These are phyloP conservation scores for Pelagia noctiluca DNA, from an alignment of 30 jellyfish, hydroid and myxozoan species.

Conservation along the genomic window DNA sequence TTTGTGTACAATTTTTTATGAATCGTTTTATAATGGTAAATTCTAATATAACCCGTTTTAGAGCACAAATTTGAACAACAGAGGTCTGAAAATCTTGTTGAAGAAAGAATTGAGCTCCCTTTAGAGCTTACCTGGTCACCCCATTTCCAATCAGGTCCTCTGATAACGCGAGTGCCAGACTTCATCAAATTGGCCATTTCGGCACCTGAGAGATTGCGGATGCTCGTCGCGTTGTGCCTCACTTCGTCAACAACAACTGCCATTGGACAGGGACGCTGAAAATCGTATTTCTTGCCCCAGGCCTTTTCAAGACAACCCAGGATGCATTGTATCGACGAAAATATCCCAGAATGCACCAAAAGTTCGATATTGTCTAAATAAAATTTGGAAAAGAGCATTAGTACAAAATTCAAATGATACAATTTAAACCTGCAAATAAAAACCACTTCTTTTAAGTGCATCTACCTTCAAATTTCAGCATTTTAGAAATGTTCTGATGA, in stretches of 20 bases:
- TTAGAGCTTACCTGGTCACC: constrained; percentile 94
- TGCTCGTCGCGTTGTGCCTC: constrained; percentile 73
- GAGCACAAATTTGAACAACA: too few relatives aligned
- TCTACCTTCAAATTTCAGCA: too few relatives aligned
- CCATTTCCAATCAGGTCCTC: constrained; percentile 98
- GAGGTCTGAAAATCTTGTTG: too few relatives aligned
- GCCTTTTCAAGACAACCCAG: constrained; percentile 50
- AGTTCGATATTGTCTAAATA: constrained; percentile 79
- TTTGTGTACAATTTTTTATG: too few relatives aligned
- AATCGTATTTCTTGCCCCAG: constrained; percentile 21
- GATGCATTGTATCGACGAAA: constrained; percentile 64
- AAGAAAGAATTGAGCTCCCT: too few relatives aligned
- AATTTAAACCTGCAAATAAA: too few relatives aligned
- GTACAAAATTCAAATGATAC: too few relatives aligned
- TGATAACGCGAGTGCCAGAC: constrained; percentile 85
- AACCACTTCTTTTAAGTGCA: too few relatives aligned
- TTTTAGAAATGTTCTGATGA: too few relatives aligned
- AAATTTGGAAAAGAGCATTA: too few relatives aligned
- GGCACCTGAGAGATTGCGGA: constrained; percentile 75
- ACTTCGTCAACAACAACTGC: constrained; percentile 77
- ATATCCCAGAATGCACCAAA: constrained; percentile 75
- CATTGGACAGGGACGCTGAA: constrained; percentile 64
- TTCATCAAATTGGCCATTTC: constrained; percentile 84
- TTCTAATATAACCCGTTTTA: too few relatives aligned
- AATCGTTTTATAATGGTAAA: too few relatives aligned